Evolutionary conservation across 2,797 vertebrate species (phyloP).

Genomic region (Aulostomus chinensis): DNA sequence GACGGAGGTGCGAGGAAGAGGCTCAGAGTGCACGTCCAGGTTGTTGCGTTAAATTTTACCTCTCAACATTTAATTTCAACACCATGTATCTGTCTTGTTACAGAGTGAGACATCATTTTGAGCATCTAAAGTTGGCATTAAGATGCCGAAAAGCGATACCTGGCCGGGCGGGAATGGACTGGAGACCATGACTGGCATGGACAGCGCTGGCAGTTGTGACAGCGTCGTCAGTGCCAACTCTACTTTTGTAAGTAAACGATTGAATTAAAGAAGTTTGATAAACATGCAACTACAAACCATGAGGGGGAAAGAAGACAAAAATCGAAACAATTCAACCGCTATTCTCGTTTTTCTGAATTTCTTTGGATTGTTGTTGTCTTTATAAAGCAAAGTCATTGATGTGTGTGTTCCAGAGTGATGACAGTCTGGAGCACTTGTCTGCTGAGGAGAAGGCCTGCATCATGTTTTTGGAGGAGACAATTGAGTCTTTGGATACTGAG

Average conservation of each 20-base stretch:
- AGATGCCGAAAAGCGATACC: constrained; percentile 88
- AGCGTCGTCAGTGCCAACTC: constrained; percentile 85
- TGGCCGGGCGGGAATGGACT: constrained; percentile 80
- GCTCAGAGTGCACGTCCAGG: too few species aligned
- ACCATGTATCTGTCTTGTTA: constrained; percentile 4
- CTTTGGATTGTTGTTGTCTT: not conserved
- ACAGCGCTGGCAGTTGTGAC: constrained; percentile 84
- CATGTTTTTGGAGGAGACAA: constrained; percentile 93
- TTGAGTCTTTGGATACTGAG: constrained; percentile 89
- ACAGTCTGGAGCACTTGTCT: constrained; percentile 88
- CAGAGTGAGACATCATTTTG: constrained; percentile 28
- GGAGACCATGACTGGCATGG: constrained; percentile 71
- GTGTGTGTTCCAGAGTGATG: constrained; percentile 81
- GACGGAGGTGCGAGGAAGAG: too few species aligned
- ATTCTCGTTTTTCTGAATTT: too few species aligned
- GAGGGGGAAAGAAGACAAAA: too few species aligned
- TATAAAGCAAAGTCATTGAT: not conserved
- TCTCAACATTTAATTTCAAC: too few species aligned
- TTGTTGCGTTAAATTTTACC: too few species aligned
- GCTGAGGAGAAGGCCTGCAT: constrained; percentile 93
- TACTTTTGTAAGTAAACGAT: constrained; percentile 68
- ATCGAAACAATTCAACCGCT: too few species aligned
- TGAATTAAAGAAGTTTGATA: not conserved
- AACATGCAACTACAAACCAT: too few species aligned
- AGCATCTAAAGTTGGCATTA: constrained; percentile 24